Base-by-base conservation (phyloP, 2,797 vertebrate genomes). In the Cirrhinus mrigala region DNA sequence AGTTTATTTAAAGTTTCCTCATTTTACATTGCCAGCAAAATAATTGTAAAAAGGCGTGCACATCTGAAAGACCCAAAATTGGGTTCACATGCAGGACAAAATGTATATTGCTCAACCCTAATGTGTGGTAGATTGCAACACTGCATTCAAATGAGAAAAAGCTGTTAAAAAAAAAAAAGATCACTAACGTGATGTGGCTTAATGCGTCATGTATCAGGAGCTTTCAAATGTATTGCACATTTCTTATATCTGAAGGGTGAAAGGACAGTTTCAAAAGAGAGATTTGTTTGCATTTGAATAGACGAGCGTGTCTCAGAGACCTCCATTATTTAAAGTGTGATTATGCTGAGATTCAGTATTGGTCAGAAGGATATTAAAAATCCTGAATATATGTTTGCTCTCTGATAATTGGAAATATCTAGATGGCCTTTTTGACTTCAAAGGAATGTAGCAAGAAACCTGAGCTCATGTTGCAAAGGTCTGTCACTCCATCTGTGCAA, bases 351-450 rank as follows among this genome's bases (percentile, higher is more conserved):
- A 88, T 86, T 52, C 79, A 54, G 46, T 24, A 29, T 70, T 79
- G 81, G 81, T 73, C 84, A 69, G 84, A 46, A 83, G 74, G 75
- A 81, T 86, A 84, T 89, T 87, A 84, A 69, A 74, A 87, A 56
- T 27, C 24, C 80, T 76, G 33, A 76, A 78, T 81, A 84, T 84
- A 56, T 87, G 82, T 87, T 87, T 85, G 71, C 82, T 85, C 79
- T 73, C 77, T 76, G 87, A 83, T 87, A 86, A 90, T 88, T 90
- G 83, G 79, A 83, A 87, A 88, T 81, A 83, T 88, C 79, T 83
- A 80, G 85, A 88, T 86, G 85, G 78, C 62, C 24, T 83, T 77
- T 86, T 66, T 77, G 50, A 69, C 69, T 50, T 73, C 54, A 81
- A 64, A 68, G 46, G 24, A 70, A 75, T 74, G 78, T 71, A 64